A percentile compares a stretch with the other conserved stretches of the same genome.
Conservation (phyloP, 1,140 invertebrate genomes). For the Tachypleus tridentatus region DNA sequence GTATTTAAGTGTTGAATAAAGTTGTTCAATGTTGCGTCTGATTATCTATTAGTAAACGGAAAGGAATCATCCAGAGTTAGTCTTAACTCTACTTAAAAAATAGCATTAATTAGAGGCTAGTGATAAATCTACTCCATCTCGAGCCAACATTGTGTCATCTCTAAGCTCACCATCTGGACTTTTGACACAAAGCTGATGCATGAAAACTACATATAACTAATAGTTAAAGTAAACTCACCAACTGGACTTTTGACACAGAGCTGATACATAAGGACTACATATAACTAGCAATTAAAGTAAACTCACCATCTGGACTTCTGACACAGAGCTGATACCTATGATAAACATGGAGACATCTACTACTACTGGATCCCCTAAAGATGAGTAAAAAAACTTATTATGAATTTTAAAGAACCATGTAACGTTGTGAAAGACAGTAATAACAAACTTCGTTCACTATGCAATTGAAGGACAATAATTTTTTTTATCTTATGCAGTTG, state of each 20-base stretch:
- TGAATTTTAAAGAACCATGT: too few species aligned
- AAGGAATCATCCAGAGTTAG: too few species aligned
- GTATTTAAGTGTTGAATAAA: too few species aligned
- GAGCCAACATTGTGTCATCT: neutral
- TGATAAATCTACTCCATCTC: neutral
- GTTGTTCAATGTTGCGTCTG: too few species aligned
- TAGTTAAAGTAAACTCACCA: slow-evolving; percentile 50
- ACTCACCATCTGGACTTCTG: slow-evolving; percentile 92
- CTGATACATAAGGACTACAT: slow-evolving; percentile 89
- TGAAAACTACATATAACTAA: slow-evolving; percentile 52
- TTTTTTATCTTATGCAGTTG: too few species aligned
- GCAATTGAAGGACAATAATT: too few species aligned
- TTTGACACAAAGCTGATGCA: slow-evolving; percentile 97
- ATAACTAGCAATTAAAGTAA: neutral
- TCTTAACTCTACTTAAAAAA: too few species aligned
- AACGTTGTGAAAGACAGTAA: too few species aligned
- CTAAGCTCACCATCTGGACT: slow-evolving; percentile 77
- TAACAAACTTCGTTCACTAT: too few species aligned
- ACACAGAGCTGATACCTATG: slow-evolving; percentile 95
- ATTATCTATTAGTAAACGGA: too few species aligned
- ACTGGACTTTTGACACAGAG: slow-evolving; percentile 95
- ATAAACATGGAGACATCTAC: slow-evolving; percentile 96
- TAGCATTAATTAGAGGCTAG: neutral
- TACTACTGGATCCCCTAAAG: slow-evolving; percentile 76
- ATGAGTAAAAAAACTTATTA: slow-evolving; percentile 1